Conservation (phyloP, 2,888 invertebrate genomes). For the Stenodema calcarata region DNA sequence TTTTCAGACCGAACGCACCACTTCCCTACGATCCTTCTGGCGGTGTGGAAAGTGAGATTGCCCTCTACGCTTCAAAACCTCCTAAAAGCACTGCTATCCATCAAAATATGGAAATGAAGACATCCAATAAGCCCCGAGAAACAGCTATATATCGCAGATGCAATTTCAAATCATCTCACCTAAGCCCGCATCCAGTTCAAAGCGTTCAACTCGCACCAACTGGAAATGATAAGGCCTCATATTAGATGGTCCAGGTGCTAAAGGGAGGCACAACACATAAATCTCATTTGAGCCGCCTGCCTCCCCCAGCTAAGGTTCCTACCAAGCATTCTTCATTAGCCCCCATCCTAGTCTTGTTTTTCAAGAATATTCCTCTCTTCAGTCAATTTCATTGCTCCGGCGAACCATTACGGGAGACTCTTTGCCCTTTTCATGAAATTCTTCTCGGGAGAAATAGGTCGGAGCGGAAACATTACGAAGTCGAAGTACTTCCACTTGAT, state of each 20-base stretch:
- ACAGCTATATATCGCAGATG: not conserved
- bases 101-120: not conserved
- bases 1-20: too few relatives aligned
- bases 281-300: constrained; percentile 16
- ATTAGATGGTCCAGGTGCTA: constrained; percentile 32
- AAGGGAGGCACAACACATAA: constrained; percentile 27
- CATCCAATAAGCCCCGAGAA: not conserved
- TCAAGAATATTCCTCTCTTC: not conserved
- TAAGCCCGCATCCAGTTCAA: not conserved
- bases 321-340: not conserved
- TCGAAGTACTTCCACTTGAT: not conserved
- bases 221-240: constrained; percentile 16
- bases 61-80: too few relatives aligned
- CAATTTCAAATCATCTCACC: not conserved
- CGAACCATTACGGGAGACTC: not conserved
- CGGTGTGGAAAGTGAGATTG: too few relatives aligned
- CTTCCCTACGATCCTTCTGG: too few relatives aligned
- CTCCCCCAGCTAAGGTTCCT: not conserved
- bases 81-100: too few relatives aligned
- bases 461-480: not conserved
- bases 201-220: not conserved
- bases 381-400: too few relatives aligned
- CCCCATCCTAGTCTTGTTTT: not conserved
- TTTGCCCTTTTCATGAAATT: not conserved
- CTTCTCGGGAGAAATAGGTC: not conserved